A percentile compares a stretch with the other conserved stretches of the same genome.
These are phyloP conservation scores for Volucella zonaria DNA, from an alignment of 2,888 invertebrate genomes.

Conservation along the genomic window DNA sequence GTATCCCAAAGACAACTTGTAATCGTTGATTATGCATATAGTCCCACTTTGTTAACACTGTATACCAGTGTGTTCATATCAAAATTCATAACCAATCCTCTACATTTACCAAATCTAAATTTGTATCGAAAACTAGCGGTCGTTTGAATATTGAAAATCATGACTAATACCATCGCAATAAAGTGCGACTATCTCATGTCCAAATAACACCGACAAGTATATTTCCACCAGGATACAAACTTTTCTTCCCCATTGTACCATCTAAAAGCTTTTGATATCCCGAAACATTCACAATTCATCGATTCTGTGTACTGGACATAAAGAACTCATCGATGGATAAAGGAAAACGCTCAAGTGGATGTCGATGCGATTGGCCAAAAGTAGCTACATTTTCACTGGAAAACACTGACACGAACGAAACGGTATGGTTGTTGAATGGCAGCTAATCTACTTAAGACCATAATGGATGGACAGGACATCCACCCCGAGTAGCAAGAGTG, in stretches of 20 bases:
- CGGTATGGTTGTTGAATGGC: conserved; percentile 33
- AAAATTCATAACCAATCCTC: too few relatives aligned
- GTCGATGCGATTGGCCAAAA: conserved; percentile 9
- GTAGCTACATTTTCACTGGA: conserved; percentile 10
- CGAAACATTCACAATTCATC: not conserved
- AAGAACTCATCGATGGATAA: conserved; percentile 1
- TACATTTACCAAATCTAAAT: too few relatives aligned
- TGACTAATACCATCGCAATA: too few relatives aligned
- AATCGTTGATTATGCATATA: too few relatives aligned
- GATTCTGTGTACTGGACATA: not conserved
- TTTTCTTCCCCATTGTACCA: not conserved
- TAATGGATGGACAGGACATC: conserved; percentile 6
- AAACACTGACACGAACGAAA: conserved; percentile 8
- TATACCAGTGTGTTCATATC: too few relatives aligned
- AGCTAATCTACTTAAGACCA: conserved; percentile 49
- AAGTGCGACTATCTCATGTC: too few relatives aligned
- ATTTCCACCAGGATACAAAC: not conserved
- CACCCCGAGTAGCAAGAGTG: not conserved
- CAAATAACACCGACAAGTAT: not conserved
- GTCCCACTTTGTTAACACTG: too few relatives aligned
- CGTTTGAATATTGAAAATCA: too few relatives aligned
- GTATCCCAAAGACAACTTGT: too few relatives aligned
- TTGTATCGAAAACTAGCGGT: too few relatives aligned
- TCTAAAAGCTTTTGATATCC: not conserved
- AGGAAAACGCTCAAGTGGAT: conserved; percentile 9